Evolutionary conservation across 1,140 invertebrate species (phyloP), one percentile per base, ranked within the genome.

Genomic region (Lanistes nyassanus): DNA sequence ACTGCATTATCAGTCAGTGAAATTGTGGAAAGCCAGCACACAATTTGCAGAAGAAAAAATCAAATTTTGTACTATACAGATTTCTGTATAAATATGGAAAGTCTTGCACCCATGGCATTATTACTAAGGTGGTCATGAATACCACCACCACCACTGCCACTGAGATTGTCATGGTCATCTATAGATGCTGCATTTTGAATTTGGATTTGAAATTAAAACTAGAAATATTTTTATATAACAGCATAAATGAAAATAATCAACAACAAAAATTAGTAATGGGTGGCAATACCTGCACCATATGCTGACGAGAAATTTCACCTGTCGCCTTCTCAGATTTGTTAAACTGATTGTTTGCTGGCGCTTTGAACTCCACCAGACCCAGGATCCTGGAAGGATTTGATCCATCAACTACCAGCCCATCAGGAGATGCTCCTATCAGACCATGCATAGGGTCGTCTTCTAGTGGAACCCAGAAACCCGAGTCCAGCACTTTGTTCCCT

Each of bases 331-430:
- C 6, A n/a, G 37, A 37, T 21, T 72, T 60, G 31, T 37, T 26
- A 21, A 84, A 85, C 68, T 83, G 76, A 29, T 75, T 77, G 71
- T 82, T 76, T 0, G 80, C 71, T 29, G 82, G 83, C 13, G 83
- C 83, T 78, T 86, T 85, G 53, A 83, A 86, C 68, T 85, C 83
- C 75, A 79, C 83, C 3, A 85, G 58, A n/a, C 85, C 85, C 53
- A 85, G 60, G 16, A 69, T 42, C 39, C 75, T 71, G 3, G 37
- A 51, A 21, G 67, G 21, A 21, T 75, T 62, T 16, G 36, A 53
- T 42, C 56, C 65, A 56, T 81, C 76, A 23, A 79, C 53, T 34
- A 86, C 80, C 56, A 84, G 39, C 7, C 81, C 85, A 81, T 86
- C 85, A 31, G 85, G 85, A n/a, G 79, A 81, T 16, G 80, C 82